Conservation (phyloP, 2,888 invertebrate genomes). For the Acanthosepion esculentum region DNA sequence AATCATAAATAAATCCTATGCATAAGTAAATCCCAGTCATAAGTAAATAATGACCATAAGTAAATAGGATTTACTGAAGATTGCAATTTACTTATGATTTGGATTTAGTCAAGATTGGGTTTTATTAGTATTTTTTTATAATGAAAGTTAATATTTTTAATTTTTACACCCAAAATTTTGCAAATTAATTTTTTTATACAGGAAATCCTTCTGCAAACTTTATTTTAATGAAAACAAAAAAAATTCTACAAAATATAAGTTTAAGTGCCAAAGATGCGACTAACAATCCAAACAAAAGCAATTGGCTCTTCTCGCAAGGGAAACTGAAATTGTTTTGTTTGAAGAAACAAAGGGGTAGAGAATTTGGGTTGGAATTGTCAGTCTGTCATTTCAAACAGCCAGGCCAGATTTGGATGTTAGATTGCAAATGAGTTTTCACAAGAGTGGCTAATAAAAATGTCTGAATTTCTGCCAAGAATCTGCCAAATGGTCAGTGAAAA, state of each 20-base stretch:
- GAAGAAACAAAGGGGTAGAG: neutral
- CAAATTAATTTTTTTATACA: neutral
- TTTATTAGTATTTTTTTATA: too few species aligned
- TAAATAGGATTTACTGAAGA: too few species aligned
- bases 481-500: neutral
- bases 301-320: neutral
- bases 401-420: conserved; percentile 20
- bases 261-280: neutral
- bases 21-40: too few species aligned
- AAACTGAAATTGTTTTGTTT: conserved; percentile 1
- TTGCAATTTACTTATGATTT: too few species aligned
- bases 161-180: neutral
- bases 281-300: neutral
- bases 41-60: too few species aligned
- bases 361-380: neutral
- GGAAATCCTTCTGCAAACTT: neutral
- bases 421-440: conserved; percentile 33
- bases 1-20: too few species aligned
- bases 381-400: neutral
- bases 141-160: neutral
- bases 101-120: too few species aligned
- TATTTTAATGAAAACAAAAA: neutral
- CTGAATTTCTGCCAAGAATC: conserved; percentile 33
- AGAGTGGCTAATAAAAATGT: conserved; percentile 9
- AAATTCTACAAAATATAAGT: neutral